Evolutionary conservation across 2,113 vertebrate species (phyloP).

Genomic region (Leuciscus idus): DNA sequence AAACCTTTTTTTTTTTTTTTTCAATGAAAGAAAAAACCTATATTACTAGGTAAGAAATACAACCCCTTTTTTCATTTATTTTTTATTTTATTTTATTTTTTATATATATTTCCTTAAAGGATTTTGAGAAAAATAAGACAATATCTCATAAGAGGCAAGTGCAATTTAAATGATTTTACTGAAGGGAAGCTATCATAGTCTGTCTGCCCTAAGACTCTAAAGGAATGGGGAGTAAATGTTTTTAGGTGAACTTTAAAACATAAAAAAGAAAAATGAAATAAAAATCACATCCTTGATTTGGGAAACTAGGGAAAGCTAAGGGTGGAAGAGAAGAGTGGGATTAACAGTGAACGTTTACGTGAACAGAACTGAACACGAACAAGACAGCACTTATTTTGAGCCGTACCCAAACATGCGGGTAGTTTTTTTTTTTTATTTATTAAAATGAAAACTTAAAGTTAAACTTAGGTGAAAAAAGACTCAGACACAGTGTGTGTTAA

Average conservation of each 20-base stretch:
- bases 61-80: slow-evolving; percentile 64
- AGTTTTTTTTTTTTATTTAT: slow-evolving; percentile 83
- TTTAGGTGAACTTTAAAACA: slow-evolving; percentile 75
- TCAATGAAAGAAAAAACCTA: slow-evolving; percentile 60
- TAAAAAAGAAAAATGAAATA: slow-evolving; percentile 79
- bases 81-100: too few relatives aligned
- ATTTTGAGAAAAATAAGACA: slow-evolving; percentile 65
- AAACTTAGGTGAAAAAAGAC: slow-evolving; percentile 34
- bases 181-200: slow-evolving; percentile 98
- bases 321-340: slow-evolving; percentile 82
- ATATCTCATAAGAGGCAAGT: slow-evolving; percentile 94
- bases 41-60: slow-evolving; percentile 72
- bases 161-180: slow-evolving; percentile 94
- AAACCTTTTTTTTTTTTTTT: slow-evolving; percentile 60
- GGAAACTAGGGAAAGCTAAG: slow-evolving; percentile 75
- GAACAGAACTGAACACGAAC: slow-evolving; percentile 78
- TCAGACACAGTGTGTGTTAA: slow-evolving; percentile 79
- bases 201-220: slow-evolving; percentile 99
- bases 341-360: slow-evolving; percentile 81
- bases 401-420: slow-evolving; percentile 82
- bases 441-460: slow-evolving; percentile 66
- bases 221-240: slow-evolving; percentile 86
- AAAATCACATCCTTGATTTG: slow-evolving; percentile 85
- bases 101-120: slow-evolving; percentile 72
- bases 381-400: slow-evolving; percentile 93